Evolutionary conservation across 2,888 invertebrate genomes (phyloP).

Genomic region (Andrena praecox): DNA sequence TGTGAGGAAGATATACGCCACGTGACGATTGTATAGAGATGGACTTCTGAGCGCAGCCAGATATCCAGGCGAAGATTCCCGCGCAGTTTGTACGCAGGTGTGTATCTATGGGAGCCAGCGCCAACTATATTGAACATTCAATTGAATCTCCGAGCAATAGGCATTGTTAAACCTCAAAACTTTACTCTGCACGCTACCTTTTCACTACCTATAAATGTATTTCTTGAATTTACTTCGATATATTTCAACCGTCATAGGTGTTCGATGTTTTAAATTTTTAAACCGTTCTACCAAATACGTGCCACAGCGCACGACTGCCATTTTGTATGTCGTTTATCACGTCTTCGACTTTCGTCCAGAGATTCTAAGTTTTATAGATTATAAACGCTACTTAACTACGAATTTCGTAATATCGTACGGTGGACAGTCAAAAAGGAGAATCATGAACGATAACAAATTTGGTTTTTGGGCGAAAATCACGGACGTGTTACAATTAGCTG

Average conservation of each 20-base stretch:
- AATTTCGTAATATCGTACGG: too few relatives aligned
- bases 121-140: background rate
- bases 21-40: slow-evolving; percentile 1
- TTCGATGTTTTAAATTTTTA: too few relatives aligned
- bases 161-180: background rate
- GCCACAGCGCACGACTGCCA: background rate
- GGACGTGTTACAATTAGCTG: background rate
- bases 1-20: background rate
- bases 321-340: background rate
- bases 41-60: background rate
- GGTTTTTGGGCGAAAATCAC: too few relatives aligned
- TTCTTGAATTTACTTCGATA: too few relatives aligned
- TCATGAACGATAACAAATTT: too few relatives aligned
- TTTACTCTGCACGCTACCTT: too few relatives aligned
- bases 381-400: background rate
- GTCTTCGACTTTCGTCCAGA: background rate
- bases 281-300: too few relatives aligned
- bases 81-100: slow-evolving; percentile 31
- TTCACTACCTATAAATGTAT: too few relatives aligned
- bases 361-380: background rate
- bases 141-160: background rate
- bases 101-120: slow-evolving; percentile 1
- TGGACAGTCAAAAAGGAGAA: too few relatives aligned
- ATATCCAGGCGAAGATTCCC: background rate
- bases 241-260: too few relatives aligned